These are phyloP conservation scores for Echinometra lucunter DNA, from an alignment of 53 echinoderm and acorn worm species.

Conservation along the genomic window DNA sequence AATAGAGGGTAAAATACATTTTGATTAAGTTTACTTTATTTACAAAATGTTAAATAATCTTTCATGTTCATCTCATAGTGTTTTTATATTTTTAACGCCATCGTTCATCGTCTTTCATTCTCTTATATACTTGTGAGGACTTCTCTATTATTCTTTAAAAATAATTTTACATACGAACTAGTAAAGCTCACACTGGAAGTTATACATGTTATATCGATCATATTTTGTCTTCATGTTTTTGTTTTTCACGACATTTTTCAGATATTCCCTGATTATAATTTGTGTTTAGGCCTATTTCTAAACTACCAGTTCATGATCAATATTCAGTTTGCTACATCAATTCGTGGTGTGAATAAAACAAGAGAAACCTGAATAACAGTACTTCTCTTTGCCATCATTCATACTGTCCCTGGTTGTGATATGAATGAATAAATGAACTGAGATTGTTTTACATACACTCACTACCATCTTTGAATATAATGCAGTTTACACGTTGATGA, in stretches of 20 bases:
- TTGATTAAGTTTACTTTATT: too few species aligned
- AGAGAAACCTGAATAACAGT: not conserved
- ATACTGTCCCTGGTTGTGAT: not conserved
- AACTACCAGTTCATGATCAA: not conserved
- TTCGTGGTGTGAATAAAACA: slow-evolving; percentile 9
- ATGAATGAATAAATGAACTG: slow-evolving; percentile 11
- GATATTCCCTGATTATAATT: not conserved
- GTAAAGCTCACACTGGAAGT: not conserved
- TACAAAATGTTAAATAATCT: too few species aligned
- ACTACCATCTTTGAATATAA: not conserved
- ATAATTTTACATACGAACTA: not conserved
- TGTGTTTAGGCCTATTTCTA: not conserved
- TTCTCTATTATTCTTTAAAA: not conserved
- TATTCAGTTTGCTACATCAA: not conserved
- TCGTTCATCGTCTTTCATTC: not conserved
- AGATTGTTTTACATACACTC: not conserved
- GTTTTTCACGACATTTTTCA: not conserved
- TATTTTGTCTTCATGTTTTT: not conserved
- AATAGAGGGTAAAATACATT: too few species aligned
- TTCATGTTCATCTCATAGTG: not conserved
- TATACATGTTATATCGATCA: not conserved
- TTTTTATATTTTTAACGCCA: not conserved
- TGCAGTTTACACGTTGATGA: slow-evolving; percentile 29
- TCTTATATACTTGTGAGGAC: not conserved
- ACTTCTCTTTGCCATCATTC: not conserved